These are phyloP conservation scores for Stegostoma tigrinum DNA, from an alignment of 2,113 vertebrate species.

Conservation along the genomic window DNA sequence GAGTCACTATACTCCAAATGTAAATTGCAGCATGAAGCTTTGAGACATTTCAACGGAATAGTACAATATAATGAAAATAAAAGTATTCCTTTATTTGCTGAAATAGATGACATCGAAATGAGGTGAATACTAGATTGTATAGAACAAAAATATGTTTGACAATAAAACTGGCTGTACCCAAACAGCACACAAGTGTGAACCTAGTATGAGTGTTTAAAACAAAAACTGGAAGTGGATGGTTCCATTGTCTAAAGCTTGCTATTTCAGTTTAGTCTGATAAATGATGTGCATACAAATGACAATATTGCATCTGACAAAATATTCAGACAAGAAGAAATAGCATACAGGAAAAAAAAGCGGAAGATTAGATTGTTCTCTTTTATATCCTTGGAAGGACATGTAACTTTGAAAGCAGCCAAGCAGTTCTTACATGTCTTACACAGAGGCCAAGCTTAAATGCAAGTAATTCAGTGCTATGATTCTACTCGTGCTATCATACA, in stretches of 20 bases:
- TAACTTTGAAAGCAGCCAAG: background rate
- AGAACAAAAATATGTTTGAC: background rate
- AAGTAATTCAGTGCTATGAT: background rate
- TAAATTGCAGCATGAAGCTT: background rate
- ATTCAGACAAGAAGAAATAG: background rate
- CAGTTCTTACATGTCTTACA: background rate
- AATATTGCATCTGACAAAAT: background rate
- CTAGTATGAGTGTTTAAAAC: background rate
- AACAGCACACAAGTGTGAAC: background rate
- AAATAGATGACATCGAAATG: background rate
- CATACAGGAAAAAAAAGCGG: background rate
- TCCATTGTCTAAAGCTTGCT: background rate
- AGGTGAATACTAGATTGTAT: background rate
- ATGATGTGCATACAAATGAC: background rate
- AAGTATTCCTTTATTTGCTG: background rate
- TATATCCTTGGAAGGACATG: background rate
- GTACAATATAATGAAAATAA: background rate
- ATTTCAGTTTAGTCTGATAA: background rate
- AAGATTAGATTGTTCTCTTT: background rate
- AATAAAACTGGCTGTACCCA: background rate
- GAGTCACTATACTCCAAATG: background rate
- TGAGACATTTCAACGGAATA: background rate
- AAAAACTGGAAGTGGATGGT: background rate
- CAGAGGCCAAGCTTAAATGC: background rate
- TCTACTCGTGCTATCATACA: background rate